Percentiles rank a stretch among this genome's conserved stretches.
phyloP scores from a whole-genome alignment of 37 sponge, comb jelly and placozoan species.

The Petrosia ficiformis region DNA sequence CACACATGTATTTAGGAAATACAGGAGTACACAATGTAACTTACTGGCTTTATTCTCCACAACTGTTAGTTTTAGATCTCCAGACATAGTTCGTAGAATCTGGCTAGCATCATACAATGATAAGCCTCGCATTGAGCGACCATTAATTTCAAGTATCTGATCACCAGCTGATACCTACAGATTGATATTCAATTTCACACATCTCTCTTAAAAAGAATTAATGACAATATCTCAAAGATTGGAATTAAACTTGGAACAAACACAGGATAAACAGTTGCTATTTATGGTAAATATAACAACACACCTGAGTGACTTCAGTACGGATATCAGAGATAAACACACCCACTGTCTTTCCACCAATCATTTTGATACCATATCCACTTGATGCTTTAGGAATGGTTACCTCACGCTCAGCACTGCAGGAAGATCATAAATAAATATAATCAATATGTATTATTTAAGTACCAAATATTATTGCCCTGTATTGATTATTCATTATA shows the following conservation, averaged over 20 bases:
- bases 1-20: not conserved
- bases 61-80: conserved; percentile 19
- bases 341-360: conserved; percentile 73
- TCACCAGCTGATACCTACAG: conserved; percentile 12
- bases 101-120: conserved; percentile 42
- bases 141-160: conserved; percentile 46
- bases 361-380: conserved; percentile 52
- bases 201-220: not conserved
- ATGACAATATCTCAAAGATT: not conserved
- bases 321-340: conserved; percentile 48
- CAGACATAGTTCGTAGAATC: conserved; percentile 10
- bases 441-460: no score
- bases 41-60: conserved; percentile 44
- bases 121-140: conserved; percentile 15
- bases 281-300: not conserved
- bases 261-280: no score
- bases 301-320: conserved; percentile 9
- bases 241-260: no score
- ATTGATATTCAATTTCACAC: not conserved
- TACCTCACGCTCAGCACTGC: conserved; percentile 23
- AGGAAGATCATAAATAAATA: not conserved
- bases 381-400: conserved; percentile 12
- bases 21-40: not conserved
- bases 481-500: not conserved
- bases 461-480: no score